phyloP scores from a whole-genome alignment of 2,888 invertebrate genomes.

The Drosophila aldrichi region DNA sequence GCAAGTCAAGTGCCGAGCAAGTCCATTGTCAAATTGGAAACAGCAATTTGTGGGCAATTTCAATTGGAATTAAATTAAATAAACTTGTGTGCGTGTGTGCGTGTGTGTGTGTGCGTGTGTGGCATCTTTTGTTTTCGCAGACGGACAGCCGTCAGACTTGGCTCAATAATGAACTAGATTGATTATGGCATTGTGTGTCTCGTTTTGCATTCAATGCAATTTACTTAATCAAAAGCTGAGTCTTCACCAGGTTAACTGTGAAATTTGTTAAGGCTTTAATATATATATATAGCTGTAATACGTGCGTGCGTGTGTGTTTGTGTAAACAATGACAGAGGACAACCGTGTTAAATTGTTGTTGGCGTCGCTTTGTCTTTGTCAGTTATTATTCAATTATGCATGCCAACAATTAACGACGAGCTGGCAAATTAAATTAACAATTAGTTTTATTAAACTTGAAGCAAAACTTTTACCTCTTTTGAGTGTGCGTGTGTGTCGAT shows the following conservation, averaged over 20 bases:
- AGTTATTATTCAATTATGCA: conserved; percentile 84
- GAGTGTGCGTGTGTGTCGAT: background rate
- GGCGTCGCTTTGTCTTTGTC: conserved; percentile 49
- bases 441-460: conserved; percentile 84
- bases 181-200: conserved; percentile 2
- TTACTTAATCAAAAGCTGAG: conserved; percentile 21
- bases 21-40: conserved; percentile 71
- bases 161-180: conserved; percentile 25
- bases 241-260: conserved; percentile 6
- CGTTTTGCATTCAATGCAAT: conserved; percentile 22
- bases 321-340: conserved; percentile 30
- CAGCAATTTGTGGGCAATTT: conserved; percentile 57
- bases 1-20: conserved; percentile 43
- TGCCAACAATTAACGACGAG: conserved; percentile 82
- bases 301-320: conserved; percentile 1
- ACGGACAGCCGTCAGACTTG: background rate
- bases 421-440: conserved; percentile 85
- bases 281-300: background rate
- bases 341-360: conserved; percentile 22
- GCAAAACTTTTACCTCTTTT: conserved; percentile 52
- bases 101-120: conserved; percentile 1
- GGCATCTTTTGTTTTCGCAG: conserved; percentile 1
- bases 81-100: conserved; percentile 32
- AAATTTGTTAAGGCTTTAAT: conserved; percentile 20
- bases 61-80: conserved; percentile 55